Conservation (phyloP, 2,113 vertebrate species). For the Cromileptes altivelis region DNA sequence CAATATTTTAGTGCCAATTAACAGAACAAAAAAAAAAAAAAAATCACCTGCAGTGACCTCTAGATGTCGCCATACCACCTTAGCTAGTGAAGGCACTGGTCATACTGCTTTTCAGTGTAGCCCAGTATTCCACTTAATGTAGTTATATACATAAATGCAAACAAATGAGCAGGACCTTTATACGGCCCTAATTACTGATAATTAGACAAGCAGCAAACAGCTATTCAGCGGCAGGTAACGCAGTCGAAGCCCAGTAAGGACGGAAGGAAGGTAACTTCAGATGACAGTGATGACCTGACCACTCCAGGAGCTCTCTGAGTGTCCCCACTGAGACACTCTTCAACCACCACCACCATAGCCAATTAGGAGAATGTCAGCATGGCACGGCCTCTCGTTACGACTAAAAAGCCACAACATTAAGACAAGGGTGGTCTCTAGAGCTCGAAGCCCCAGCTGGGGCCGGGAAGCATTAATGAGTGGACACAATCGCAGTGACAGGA, state of each 20-base stretch:
- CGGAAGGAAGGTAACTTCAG: conserved; percentile 38
- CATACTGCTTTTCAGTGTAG: background rate
- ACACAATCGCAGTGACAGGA: conserved; percentile 21
- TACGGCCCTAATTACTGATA: conserved; percentile 15
- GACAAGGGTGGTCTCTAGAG: conserved; percentile 52
- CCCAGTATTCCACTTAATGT: background rate
- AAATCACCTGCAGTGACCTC: conserved; percentile 1
- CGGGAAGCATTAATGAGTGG: conserved; percentile 56
- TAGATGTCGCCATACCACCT: conserved; percentile 30
- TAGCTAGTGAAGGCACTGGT: background rate
- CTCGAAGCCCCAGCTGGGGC: conserved; percentile 40
- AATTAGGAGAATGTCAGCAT: conserved; percentile 82
- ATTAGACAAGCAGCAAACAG: background rate
- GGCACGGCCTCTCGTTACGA: conserved; percentile 57
- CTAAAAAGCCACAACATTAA: conserved; percentile 56
- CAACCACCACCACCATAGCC: conserved; percentile 44
- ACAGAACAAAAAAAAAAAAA: background rate
- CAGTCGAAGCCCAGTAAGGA: conserved; percentile 32
- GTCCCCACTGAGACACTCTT: conserved; percentile 61
- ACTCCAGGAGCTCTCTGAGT: conserved; percentile 52
- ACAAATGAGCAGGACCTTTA: conserved; percentile 22
- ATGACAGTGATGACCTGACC: conserved; percentile 54
- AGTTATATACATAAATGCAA: conserved; percentile 3
- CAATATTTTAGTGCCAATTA: background rate
- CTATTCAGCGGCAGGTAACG: conserved; percentile 11